phyloP scores from a whole-genome alignment of 2,888 invertebrate species.

The Caenorhabditis sulstoni region DNA sequence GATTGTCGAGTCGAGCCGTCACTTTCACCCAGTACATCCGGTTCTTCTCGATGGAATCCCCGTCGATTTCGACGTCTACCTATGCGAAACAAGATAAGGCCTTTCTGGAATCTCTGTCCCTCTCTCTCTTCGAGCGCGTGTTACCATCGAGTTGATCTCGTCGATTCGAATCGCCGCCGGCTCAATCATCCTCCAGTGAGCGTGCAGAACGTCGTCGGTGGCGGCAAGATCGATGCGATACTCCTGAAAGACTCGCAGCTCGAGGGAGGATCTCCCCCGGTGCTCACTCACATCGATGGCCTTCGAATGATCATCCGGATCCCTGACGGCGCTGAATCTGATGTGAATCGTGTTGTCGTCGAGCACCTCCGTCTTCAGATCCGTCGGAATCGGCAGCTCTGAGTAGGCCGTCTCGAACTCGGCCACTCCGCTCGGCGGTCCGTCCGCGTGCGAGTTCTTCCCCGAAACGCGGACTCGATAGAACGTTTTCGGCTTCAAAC shows the following conservation, averaged over 20 bases:
- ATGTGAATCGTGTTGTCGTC: conserved; percentile 68
- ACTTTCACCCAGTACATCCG: conserved; percentile 68
- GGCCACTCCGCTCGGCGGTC: conserved; percentile 61
- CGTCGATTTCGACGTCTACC: conserved; percentile 62
- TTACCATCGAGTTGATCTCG: conserved; percentile 55
- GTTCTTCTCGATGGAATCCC: conserved; percentile 54
- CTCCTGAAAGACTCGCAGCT: conserved; percentile 30
- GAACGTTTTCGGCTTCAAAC: conserved; percentile 68
- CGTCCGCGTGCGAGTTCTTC: conserved; percentile 63
- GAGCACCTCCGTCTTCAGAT: conserved; percentile 58
- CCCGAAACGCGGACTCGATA: conserved; percentile 67
- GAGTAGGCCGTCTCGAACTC: conserved; percentile 69
- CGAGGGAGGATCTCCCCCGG: too few relatives aligned
- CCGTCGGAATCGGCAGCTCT: conserved; percentile 71
- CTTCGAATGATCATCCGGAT: conserved; percentile 69
- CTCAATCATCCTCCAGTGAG: conserved; percentile 54
- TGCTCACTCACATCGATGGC: conserved; percentile 62
- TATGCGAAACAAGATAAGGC: conserved; percentile 10
- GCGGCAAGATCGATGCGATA: conserved; percentile 65
- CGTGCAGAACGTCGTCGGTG: conserved; percentile 61
- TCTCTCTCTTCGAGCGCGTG: not conserved
- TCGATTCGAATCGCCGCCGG: conserved; percentile 46
- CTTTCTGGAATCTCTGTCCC: not conserved
- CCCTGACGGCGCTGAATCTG: conserved; percentile 63
- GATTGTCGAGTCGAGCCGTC: conserved; percentile 59